Evolutionary conservation across 53 echinoderm and acorn worm genomes (phyloP), one percentile per base, ranked within the genome.

Genomic region (Luidia sarsii): DNA sequence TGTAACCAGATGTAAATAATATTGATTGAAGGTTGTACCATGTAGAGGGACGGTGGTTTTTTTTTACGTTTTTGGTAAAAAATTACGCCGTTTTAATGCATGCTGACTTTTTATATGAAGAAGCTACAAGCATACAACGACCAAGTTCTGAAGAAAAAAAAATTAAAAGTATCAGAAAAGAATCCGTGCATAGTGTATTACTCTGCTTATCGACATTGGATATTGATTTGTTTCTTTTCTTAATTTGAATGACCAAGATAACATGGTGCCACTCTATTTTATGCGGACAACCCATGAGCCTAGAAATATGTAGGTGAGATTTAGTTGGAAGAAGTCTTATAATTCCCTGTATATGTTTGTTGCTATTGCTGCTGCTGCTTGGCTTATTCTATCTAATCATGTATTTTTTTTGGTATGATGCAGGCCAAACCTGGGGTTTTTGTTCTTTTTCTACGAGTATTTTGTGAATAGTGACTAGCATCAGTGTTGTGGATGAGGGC

Each of bases 111-210:
- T 70, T 69, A 79, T 79, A 79, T 45, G 57, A 81, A 48, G 25
- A 70, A 83, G 83, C 70, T 83, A 48, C 19, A 69, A 69, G 83
- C 70, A 59, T 39, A 83, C 83, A 83, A 70, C 70, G 83, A 83
- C 83, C 83, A 83, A 83, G 46, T 59, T 83, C 68, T 82, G 33
- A 74, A 33, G n/a, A n/a, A n/a, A n/a, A n/a, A n/a, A n/a, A n/a
- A n/a, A n/a, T n/a, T n/a, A n/a, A n/a, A n/a, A n/a, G n/a, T n/a
- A n/a, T n/a, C n/a, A 21, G 21, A 50, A 71, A 51, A 51, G 24
- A 27, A 43, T 43, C 55, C 55, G 25, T 54, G 72, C 72, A 55
- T 27, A 38, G 72, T 56, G 24, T 71, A 52, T 71, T 71, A 33
- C 21, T 56, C 27, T 14, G 53, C 72, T 72, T 21, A 18, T 55